phyloP scores from a whole-genome alignment of 1,140 invertebrate genomes.

The Caerostris extrusa region DNA sequence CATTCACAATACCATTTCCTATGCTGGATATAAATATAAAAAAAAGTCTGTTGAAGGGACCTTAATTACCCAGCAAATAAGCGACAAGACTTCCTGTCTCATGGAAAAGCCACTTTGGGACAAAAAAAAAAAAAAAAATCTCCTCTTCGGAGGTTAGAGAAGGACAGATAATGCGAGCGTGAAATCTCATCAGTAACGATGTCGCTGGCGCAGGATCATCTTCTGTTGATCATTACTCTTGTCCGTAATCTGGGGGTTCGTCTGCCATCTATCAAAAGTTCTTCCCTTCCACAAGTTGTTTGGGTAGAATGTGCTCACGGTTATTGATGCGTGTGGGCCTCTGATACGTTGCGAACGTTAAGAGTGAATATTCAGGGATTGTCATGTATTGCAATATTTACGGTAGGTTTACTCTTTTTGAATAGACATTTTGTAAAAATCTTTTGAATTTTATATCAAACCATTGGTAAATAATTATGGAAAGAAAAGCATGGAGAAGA shows the following conservation, averaged over 20 bases:
- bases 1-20: too few relatives aligned
- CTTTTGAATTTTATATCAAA: too few relatives aligned
- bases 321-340: not conserved
- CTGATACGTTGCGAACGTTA: not conserved
- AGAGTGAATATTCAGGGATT: too few relatives aligned
- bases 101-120: conserved; percentile 40
- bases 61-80: conserved; percentile 8
- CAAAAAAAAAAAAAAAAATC: not conserved
- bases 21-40: not conserved
- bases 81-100: not conserved
- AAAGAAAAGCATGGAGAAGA: too few relatives aligned
- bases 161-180: conserved; percentile 41
- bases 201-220: conserved; percentile 24
- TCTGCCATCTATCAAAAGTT: conserved; percentile 9
- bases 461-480: too few relatives aligned
- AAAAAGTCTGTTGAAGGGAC: not conserved
- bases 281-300: not conserved
- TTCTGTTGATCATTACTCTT: not conserved
- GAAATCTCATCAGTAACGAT: conserved; percentile 44
- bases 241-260: conserved; percentile 38
- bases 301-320: not conserved
- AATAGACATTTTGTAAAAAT: too few relatives aligned
- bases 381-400: too few relatives aligned
- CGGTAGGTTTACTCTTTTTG: too few relatives aligned
- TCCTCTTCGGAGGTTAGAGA: not conserved